Evolutionary conservation across 2,113 vertebrate genomes (phyloP).

Genomic region (Sclerurus mexicanus): DNA sequence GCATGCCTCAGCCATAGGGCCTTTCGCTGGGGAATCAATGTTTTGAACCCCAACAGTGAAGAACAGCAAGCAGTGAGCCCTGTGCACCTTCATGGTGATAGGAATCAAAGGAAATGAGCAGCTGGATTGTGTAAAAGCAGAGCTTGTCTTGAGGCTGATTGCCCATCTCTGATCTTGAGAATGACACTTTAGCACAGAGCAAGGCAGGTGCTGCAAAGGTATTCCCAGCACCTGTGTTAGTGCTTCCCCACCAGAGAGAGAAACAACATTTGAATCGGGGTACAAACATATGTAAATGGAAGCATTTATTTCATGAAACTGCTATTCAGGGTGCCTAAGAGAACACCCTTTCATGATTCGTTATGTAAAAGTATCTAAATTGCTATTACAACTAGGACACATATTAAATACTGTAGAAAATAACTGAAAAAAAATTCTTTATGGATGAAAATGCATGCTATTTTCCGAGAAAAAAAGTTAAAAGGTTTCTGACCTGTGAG

Average conservation of each 20-base stretch:
- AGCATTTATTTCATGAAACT: background rate
- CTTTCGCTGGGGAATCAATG: too few relatives aligned
- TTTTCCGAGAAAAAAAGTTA: background rate
- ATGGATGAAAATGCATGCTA: background rate
- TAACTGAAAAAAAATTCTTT: background rate
- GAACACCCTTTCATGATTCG: background rate
- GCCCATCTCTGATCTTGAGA: background rate
- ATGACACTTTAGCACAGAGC: background rate
- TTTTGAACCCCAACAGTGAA: too few relatives aligned
- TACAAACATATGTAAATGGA: background rate
- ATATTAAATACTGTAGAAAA: background rate
- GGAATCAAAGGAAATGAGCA: background rate
- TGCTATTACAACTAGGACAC: background rate
- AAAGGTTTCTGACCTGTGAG: background rate
- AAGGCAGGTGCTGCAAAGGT: background rate
- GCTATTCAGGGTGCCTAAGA: background rate
- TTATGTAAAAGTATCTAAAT: background rate
- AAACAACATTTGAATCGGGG: background rate
- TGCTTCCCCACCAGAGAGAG: background rate
- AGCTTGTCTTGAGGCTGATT: background rate
- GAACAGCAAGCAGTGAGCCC: background rate
- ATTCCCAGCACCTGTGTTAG: background rate
- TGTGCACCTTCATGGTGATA: accelerated
- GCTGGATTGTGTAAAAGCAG: background rate
- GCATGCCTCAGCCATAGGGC: too few relatives aligned